These are phyloP conservation scores for Luffia ferchaultella DNA, from an alignment of 2,888 invertebrate genomes.

Conservation along the genomic window DNA sequence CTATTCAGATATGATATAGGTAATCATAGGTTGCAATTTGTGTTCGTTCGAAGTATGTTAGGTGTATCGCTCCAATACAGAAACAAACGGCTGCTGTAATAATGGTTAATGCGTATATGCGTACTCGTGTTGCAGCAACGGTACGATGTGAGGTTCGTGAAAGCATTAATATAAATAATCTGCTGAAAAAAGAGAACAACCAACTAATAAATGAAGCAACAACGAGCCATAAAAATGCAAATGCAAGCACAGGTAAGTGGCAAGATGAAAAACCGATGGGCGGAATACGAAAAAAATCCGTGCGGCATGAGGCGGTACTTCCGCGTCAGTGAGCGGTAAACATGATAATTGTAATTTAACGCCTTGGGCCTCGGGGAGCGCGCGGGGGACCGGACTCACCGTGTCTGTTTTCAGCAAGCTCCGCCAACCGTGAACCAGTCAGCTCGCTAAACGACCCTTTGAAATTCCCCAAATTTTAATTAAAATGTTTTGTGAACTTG, in stretches of 20 bases:
- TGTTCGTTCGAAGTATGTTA: too few relatives aligned
- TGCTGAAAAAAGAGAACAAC: too few relatives aligned
- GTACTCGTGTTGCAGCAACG: too few relatives aligned
- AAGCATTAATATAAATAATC: too few relatives aligned
- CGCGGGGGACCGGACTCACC: background rate
- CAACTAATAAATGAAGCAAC: too few relatives aligned
- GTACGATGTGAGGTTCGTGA: too few relatives aligned
- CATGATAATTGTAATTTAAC: slow-evolving; percentile 51
- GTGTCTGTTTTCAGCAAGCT: background rate
- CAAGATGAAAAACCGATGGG: background rate
- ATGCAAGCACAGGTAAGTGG: background rate
- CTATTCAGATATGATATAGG: too few relatives aligned
- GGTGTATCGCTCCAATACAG: too few relatives aligned
- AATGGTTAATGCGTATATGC: too few relatives aligned
- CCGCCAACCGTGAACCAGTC: slow-evolving; percentile 1
- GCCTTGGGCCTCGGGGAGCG: slow-evolving; percentile 13
- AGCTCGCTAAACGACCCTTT: slow-evolving; percentile 1
- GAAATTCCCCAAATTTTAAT: slow-evolving; percentile 2
- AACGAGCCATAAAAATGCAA: too few relatives aligned
- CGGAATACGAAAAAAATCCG: slow-evolving; percentile 19
- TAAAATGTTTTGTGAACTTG: slow-evolving; percentile 3
- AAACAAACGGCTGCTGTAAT: too few relatives aligned
- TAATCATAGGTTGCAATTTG: too few relatives aligned
- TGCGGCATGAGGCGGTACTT: slow-evolving; percentile 25
- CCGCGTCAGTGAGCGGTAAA: slow-evolving; percentile 29